Conservation (phyloP, 2,113 vertebrate species). For the human (Homo sapiens) region GRCh38 chr6:100120501-100121000, state of each 20-base stretch:
- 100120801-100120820: neutral
- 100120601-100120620: neutral
- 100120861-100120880: neutral
- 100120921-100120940: neutral
- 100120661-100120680: neutral
- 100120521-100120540: neutral
- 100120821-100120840: neutral
- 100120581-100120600: neutral
- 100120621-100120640: neutral
- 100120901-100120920: neutral
- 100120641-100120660: neutral
- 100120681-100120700: neutral
- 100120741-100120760: neutral
- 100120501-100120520: neutral
- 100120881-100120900: neutral
- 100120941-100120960: neutral
- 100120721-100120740: constrained; percentile 12
- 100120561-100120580: neutral
- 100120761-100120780: neutral
- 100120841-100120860: neutral
- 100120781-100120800: neutral
- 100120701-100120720: neutral
- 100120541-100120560: neutral
- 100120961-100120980: neutral
- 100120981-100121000: neutral